Base-by-base conservation (phyloP, 2,113 vertebrate genomes). In the Penelope pileata region DNA sequence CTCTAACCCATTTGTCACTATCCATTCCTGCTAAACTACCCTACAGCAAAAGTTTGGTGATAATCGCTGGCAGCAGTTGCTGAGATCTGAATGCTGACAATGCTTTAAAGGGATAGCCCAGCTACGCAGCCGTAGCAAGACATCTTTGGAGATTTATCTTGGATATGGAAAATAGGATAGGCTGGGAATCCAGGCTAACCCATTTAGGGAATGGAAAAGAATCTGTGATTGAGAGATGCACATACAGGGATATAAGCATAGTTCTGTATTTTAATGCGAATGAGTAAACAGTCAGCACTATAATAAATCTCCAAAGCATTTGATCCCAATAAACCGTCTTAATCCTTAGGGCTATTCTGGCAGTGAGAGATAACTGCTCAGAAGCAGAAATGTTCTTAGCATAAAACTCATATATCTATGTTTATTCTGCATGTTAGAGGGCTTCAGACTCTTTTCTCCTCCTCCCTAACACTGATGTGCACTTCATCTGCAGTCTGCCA, bases 331-430 rank as follows among this genome's bases (percentile, higher is more conserved):
- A 98, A 98, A 98, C 90, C 95, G 93, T 97, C 95, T 97, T 98
- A 98, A 98, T 98, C 98, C 98, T 97, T 88, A 96, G 89, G 96
- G 97, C 97, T 97, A 91, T 97, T 97, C 98, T 98, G 98, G 97
- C 93, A 97, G 96, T 90, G 88, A 95, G 97, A 98, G 97, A 98
- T 98, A 98, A 98, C 96, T 93, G 88, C 72, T 97, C 18, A 73
- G 96, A 97, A 97, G 96, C 95, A 95, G 96, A 97, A 98, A 97
- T 88, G 48, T 97, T 97, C 95, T 97, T 97, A 98, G 94, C 95
- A 97, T 97, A 97, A 97, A 98, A 90, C 83, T 94, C 93, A 90
- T 66, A 96, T 96, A 97, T 91, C 43, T 69, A 10, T 96, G 94
- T 97, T 98, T 97, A 97, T 89, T 94, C 2, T 96, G 69, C 15